These are phyloP conservation scores for Pantherophis guttatus DNA, from an alignment of 2,113 vertebrate genomes.

Conservation along the genomic window DNA sequence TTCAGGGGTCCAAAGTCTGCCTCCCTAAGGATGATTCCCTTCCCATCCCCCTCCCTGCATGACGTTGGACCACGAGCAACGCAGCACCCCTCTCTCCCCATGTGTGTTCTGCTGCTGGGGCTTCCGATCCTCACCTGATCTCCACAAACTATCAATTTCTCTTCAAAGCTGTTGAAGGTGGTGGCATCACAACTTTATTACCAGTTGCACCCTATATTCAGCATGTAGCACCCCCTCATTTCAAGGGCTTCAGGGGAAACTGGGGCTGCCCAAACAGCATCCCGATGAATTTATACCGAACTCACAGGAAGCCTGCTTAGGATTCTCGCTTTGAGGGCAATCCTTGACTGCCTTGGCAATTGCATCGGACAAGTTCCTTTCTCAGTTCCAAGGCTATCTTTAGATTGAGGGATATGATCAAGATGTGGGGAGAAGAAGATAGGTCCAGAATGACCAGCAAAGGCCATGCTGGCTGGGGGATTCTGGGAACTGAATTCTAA, in stretches of 20 bases:
- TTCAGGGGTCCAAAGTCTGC: background rate
- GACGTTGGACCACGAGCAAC: background rate
- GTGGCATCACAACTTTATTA: background rate
- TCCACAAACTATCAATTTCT: fast-evolving
- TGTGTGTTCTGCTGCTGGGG: background rate
- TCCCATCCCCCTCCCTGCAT: background rate
- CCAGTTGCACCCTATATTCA: no score
- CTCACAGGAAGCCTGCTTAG: fast-evolving
- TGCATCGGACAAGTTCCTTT: background rate
- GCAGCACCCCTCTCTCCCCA: background rate
- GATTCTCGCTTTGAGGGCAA: background rate
- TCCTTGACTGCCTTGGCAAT: background rate
- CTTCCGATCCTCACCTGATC: background rate
- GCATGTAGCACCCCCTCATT: no score
- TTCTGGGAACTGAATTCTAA: background rate
- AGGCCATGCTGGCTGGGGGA: background rate
- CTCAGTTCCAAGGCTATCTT: background rate
- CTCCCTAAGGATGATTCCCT: background rate
- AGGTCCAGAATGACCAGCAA: background rate
- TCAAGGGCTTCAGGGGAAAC: background rate
- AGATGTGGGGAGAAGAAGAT: background rate
- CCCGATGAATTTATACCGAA: fast-evolving
- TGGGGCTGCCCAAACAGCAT: background rate
- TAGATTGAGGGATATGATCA: background rate
- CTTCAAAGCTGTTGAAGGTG: background rate